Evolutionary conservation across 2,113 vertebrate genomes (phyloP), one percentile per base, ranked within the genome.

Genomic region (Tauraco erythrolophus): DNA sequence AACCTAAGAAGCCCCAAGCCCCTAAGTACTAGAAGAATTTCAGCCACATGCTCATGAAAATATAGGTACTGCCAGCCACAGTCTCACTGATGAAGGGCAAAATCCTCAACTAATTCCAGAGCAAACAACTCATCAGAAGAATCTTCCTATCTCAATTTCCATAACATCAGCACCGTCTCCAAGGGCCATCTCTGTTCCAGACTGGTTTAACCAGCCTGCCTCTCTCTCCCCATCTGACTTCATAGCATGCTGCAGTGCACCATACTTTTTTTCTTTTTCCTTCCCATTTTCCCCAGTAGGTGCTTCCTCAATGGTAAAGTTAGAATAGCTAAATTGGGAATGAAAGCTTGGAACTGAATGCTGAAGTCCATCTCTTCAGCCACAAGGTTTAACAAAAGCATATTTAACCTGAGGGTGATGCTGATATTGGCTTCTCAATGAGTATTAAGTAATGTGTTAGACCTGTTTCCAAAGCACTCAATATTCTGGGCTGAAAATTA

Each of bases 81-180:
- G 53, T 45, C 61, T 65, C 56, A 19, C n/a, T 65, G 39, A 14
- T 50, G 23, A 91, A 88, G 30, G 31, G 14, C 77, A 89, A 79
- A 57, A 95, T 87, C 48, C 48, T 89, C 56, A 37, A 65, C 23
- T 57, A 91, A 95, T 75, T 95, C 80, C 93, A 88, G 45, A 72
- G 66, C 5, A 85, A 61, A 80, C 76, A 61, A 95, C 25, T 95
- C 89, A 87, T 51, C 58, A 91, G 41, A 54, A 92, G 88, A 93
- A 56, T 46, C 46, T 91, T 71, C 69, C 27, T 71, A 28, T 39
- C 19, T 61, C 93, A 70, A 72, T 77, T 94, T 92, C 65, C 39
- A 2, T 35, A 89, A 71, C 17, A 89, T 45, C 70, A 88, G n/a
- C 43, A 82, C 15, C 19, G 28, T 68, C 57, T 89, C 48, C 46